Base-by-base conservation (phyloP, 1,140 invertebrate genomes). In the Odontomachus brunneus region DNA sequence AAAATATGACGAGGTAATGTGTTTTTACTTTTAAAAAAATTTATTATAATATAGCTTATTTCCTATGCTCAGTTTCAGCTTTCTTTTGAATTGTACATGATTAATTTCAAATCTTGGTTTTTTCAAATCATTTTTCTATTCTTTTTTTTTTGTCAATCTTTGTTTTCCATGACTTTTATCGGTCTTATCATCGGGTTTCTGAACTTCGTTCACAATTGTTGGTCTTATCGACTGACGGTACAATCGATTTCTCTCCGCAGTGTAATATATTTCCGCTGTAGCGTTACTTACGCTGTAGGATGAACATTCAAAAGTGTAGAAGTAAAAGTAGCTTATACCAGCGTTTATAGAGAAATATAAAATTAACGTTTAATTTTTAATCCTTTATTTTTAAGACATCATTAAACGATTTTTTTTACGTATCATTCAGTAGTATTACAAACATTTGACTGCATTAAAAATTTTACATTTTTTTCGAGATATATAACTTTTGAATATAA, bases 191-290 rank as follows among this genome's bases (percentile, higher is more conserved):
- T 71, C 17, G 29, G 33, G 33, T 55, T 67, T 80, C 4, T 71
- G 7, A 69, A 71, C 3, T 15, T 38, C 24, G 11, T 26, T 67
- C 17, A 51, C 5, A 22, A 67, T n/a, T 86, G 14, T 71, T 75
- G 67, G 11, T 38, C 38, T 88, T 88, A 88, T 84, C 86, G 85
- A 63, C 86, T 19, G 53, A 22, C 53, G 76, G 71, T 84, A 33
- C 33, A 66, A 84, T 74, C 24, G 65, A 72, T 57, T 55, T 55
- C 19, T 53, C 17, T n/a, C 53, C 7, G 48, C 59, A 84, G 83
- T 87, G 67, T 22, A 48, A 48, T 29, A n/a, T 7, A 57, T 26
- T 19, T 24, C 86, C 85, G 53, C 66, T 29, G 71, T 49, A 71
- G 71, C 65, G 63, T 49, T 72, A 44, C 38, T 49, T 71, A 33